These are phyloP conservation scores for Gymnorhina tibicen DNA, from an alignment of 2,113 vertebrate species.

Conservation along the genomic window DNA sequence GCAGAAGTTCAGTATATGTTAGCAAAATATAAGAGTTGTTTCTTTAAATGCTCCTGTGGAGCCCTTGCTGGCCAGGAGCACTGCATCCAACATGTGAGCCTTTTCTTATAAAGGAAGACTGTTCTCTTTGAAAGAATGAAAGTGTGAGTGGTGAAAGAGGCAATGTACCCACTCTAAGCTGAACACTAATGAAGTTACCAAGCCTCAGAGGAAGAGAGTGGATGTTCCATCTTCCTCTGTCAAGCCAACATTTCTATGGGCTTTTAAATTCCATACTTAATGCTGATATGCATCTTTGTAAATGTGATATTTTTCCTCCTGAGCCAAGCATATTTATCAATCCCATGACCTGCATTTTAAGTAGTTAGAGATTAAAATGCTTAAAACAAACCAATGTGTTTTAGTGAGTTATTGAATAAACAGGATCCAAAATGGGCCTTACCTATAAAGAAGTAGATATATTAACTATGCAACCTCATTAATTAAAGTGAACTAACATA, in stretches of 20 bases:
- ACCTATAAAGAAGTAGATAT: not conserved
- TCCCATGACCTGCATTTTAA: not conserved
- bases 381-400: not conserved
- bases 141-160: not conserved
- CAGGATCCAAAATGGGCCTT: not conserved
- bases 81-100: not conserved
- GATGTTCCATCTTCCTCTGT: constrained; percentile 18
- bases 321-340: not conserved
- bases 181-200: not conserved
- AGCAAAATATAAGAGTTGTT: not conserved
- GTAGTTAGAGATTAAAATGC: not conserved
- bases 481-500: not conserved
- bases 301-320: not conserved
- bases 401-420: not conserved
- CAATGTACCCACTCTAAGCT: not conserved
- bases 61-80: not conserved
- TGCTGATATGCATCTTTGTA: not conserved
- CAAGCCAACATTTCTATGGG: not conserved
- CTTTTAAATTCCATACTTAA: not conserved
- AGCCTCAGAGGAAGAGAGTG: not conserved
- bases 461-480: not conserved
- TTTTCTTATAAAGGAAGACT: not conserved
- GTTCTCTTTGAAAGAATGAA: not conserved
- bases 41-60: not conserved
- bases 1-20: not conserved